phyloP scores from a whole-genome alignment of 2,888 invertebrate species.

The Leptinotarsa tumamoca region DNA sequence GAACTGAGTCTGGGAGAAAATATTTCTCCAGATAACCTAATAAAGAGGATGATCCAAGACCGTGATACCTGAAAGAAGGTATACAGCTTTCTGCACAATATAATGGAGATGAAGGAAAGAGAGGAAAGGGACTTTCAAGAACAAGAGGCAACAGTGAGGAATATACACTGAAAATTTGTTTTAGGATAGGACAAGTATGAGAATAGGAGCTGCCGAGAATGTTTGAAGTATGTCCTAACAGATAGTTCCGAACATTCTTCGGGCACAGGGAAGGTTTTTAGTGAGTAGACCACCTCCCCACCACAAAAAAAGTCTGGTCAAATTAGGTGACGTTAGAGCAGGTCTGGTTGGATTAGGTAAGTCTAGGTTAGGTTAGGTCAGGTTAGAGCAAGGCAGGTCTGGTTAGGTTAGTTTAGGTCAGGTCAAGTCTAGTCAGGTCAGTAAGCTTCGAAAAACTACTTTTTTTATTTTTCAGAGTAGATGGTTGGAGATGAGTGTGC shows the following conservation, averaged over 20 bases:
- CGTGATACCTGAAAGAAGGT: not conserved
- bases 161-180: too few relatives aligned
- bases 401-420: conserved; percentile 5
- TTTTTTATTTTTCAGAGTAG: too few relatives aligned
- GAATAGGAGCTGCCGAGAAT: not conserved
- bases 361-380: not conserved
- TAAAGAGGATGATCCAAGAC: not conserved
- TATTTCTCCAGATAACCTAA: not conserved
- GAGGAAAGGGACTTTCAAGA: not conserved
- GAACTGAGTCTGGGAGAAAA: not conserved
- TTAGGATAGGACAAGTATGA: too few relatives aligned
- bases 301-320: too few relatives aligned
- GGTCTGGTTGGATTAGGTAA: not conserved
- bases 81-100: not conserved
- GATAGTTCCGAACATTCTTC: not conserved
- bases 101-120: not conserved
- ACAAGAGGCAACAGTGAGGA: too few relatives aligned
- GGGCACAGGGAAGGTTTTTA: not conserved
- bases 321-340: not conserved
- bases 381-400: conserved; percentile 12
- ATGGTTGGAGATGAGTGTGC: too few relatives aligned
- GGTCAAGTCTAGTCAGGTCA: too few relatives aligned
- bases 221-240: not conserved
- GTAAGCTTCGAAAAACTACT: too few relatives aligned
- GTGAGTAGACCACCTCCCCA: not conserved